Conservation (phyloP, 2,113 vertebrate species). For the Apteryx owenii region DNA sequence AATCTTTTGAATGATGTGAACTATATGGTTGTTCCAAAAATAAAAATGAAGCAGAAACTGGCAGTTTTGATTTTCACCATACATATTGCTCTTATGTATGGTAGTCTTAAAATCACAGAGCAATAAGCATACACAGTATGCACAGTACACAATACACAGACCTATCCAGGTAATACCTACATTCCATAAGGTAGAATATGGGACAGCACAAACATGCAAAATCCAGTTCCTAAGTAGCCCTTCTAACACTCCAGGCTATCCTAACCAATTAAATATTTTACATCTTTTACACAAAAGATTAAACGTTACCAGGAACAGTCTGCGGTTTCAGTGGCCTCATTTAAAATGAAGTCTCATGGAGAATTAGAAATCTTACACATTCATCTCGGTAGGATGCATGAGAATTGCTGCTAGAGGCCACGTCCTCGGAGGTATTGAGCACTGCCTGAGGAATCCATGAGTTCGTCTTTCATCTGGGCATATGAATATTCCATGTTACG, state of each 20-base stretch:
- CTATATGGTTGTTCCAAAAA: background rate
- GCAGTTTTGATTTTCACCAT: background rate
- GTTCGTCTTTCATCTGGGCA: slow-evolving; percentile 17
- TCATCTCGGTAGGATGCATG: slow-evolving; percentile 8
- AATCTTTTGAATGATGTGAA: background rate
- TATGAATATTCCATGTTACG: slow-evolving; percentile 47
- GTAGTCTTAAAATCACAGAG: background rate
- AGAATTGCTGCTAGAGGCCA: background rate
- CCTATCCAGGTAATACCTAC: background rate
- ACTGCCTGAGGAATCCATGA: background rate
- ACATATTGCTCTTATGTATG: background rate
- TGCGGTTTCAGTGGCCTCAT: background rate
- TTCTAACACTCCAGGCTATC: slow-evolving; percentile 40
- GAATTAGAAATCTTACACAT: slow-evolving; percentile 20
- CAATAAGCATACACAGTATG: background rate
- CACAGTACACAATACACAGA: background rate
- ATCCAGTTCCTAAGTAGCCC: slow-evolving; percentile 14
- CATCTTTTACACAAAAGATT: background rate
- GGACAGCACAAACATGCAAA: background rate
- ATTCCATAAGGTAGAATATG: background rate
- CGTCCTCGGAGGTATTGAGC: background rate
- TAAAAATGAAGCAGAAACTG: background rate
- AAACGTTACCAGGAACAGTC: background rate
- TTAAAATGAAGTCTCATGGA: slow-evolving; percentile 29
- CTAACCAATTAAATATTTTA: background rate